phyloP scores from a whole-genome alignment of 2,113 vertebrate species.

The Pantherophis guttatus region DNA sequence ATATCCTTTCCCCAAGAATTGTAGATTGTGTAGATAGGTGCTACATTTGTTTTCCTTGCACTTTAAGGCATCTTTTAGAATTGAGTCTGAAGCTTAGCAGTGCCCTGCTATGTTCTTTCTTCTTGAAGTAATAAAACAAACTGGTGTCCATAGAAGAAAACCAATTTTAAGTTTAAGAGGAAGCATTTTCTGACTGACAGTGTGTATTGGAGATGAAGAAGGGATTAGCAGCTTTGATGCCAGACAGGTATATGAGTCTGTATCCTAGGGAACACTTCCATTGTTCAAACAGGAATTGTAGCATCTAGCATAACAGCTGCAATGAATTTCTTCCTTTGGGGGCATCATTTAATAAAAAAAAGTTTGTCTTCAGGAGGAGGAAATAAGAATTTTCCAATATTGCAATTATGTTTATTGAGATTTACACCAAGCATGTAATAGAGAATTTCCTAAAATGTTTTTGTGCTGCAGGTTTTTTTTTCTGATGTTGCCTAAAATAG shows the following conservation, averaged over 20 bases:
- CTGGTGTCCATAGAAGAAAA: constrained; percentile 8
- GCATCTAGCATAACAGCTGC: constrained; percentile 50
- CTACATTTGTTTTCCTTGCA: background rate
- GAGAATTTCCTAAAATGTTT: background rate
- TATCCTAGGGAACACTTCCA: constrained; percentile 55
- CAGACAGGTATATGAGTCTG: constrained; percentile 33
- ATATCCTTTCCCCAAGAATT: background rate
- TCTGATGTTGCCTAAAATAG: constrained; percentile 40
- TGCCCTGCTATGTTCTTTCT: background rate
- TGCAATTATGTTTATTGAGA: constrained; percentile 44
- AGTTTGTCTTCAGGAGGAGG: constrained; percentile 39
- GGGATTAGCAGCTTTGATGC: constrained; percentile 48
- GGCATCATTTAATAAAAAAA: constrained; percentile 45
- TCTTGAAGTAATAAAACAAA: constrained; percentile 10
- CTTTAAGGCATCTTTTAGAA: background rate
- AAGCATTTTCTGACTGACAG: constrained; percentile 10
- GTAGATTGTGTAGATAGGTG: background rate
- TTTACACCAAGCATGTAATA: constrained; percentile 15
- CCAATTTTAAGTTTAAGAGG: constrained; percentile 16
- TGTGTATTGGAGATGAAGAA: constrained; percentile 27
- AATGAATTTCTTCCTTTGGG: constrained; percentile 33
- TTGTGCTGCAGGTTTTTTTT: constrained; percentile 31
- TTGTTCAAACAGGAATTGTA: constrained; percentile 45
- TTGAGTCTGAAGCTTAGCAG: background rate
- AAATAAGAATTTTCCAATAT: constrained; percentile 37